These are phyloP conservation scores for Mesorhabditis belari DNA, from an alignment of 2,888 invertebrate genomes.

Conservation along the genomic window DNA sequence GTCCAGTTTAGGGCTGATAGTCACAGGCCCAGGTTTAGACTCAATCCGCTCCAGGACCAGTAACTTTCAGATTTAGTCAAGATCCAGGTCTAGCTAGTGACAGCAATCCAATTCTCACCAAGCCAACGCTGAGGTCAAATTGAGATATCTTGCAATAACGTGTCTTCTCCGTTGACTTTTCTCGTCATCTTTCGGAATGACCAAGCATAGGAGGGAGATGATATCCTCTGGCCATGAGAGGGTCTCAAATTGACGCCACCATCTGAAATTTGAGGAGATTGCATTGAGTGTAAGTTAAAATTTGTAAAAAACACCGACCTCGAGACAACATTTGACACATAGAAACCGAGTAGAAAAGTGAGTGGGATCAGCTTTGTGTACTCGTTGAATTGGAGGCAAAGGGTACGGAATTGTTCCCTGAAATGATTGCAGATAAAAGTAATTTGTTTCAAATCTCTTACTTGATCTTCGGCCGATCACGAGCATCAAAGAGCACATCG, in stretches of 20 bases:
- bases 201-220: constrained; percentile 25
- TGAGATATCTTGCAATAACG: constrained; percentile 36
- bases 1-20: too few species aligned
- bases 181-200: constrained; percentile 25
- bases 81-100: too few species aligned
- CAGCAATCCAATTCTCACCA: constrained; percentile 26
- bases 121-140: constrained; percentile 30
- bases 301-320: constrained; percentile 3
- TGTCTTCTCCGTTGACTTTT: constrained; percentile 23
- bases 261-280: constrained; percentile 16
- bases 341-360: constrained; percentile 44
- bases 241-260: constrained; percentile 39
- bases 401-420: background rate
- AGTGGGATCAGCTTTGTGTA: constrained; percentile 40
- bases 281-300: background rate
- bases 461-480: constrained; percentile 12
- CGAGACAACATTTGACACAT: constrained; percentile 34
- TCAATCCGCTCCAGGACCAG: too few species aligned
- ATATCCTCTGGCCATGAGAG: constrained; percentile 37
- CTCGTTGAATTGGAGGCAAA: constrained; percentile 32
- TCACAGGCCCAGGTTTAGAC: too few species aligned
- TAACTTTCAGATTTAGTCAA: too few species aligned
- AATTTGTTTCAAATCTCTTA: background rate
- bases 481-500: constrained; percentile 20
- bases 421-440: background rate